Conservation (phyloP, 1,140 invertebrate species). For the Zaprionus ghesquierei region DNA sequence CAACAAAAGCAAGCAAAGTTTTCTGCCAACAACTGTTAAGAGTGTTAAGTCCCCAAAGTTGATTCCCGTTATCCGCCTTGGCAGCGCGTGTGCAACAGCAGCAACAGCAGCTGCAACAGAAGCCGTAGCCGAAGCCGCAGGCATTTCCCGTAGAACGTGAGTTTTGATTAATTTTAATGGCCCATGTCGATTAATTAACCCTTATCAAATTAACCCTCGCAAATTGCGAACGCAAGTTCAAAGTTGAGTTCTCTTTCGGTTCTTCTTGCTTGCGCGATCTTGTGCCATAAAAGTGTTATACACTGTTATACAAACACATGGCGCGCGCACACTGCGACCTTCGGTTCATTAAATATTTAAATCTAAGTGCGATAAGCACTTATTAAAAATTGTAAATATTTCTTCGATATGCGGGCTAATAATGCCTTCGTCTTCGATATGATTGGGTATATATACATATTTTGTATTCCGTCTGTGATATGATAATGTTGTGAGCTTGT, state of each 20-base stretch:
- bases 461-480: slow-evolving; percentile 12
- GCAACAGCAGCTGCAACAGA: slow-evolving; percentile 10
- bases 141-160: slow-evolving; percentile 30
- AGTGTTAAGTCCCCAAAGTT: slow-evolving; percentile 12
- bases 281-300: slow-evolving; percentile 25
- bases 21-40: slow-evolving; percentile 26
- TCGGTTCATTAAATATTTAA: slow-evolving; percentile 67
- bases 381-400: slow-evolving; percentile 12
- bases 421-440: not conserved
- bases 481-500: slow-evolving; percentile 11
- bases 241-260: slow-evolving; percentile 54
- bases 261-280: slow-evolving; percentile 28
- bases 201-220: slow-evolving; percentile 39
- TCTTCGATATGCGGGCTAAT: not conserved
- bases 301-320: not conserved
- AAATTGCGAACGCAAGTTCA: slow-evolving; percentile 57
- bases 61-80: not conserved
- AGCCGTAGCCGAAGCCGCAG: slow-evolving; percentile 2
- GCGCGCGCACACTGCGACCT: slow-evolving; percentile 7
- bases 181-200: slow-evolving; percentile 44
- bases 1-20: slow-evolving; percentile 14
- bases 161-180: slow-evolving; percentile 45
- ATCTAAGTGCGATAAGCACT: slow-evolving; percentile 48
- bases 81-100: not conserved
- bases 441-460: not conserved